These are phyloP conservation scores for Hydrochoerus hydrochaeris DNA, from an alignment of 2,113 vertebrate genomes.

Conservation along the genomic window DNA sequence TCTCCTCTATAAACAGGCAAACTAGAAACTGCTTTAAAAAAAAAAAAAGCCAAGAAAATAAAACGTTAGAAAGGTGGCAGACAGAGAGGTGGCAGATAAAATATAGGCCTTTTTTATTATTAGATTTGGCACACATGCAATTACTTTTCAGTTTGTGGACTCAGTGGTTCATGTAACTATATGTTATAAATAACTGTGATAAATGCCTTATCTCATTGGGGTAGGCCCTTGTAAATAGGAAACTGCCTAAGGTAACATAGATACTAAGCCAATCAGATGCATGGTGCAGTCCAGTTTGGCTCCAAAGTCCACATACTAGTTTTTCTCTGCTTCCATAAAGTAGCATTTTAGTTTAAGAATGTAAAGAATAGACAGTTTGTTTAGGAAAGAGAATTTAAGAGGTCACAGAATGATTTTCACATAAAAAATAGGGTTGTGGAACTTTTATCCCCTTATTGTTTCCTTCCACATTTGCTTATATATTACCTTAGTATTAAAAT, in stretches of 20 bases:
- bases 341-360: neutral
- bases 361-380: neutral
- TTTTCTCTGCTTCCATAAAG: neutral
- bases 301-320: neutral
- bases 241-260: neutral
- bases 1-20: neutral
- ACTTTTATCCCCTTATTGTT: neutral
- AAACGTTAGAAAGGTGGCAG: neutral
- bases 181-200: neutral
- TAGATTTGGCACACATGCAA: conserved; percentile 24
- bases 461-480: neutral
- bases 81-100: neutral
- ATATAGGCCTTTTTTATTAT: neutral
- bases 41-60: neutral
- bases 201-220: conserved; percentile 13
- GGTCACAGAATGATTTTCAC: neutral
- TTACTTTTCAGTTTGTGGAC: neutral
- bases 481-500: conserved; percentile 33
- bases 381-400: conserved; percentile 16
- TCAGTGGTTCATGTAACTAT: neutral
- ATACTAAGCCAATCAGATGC: neutral
- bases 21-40: neutral
- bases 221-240: neutral
- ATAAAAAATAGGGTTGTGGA: neutral
- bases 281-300: neutral